These are phyloP conservation scores for Anthonomus grandis DNA, from an alignment of 1,140 invertebrate species.

Conservation along the genomic window DNA sequence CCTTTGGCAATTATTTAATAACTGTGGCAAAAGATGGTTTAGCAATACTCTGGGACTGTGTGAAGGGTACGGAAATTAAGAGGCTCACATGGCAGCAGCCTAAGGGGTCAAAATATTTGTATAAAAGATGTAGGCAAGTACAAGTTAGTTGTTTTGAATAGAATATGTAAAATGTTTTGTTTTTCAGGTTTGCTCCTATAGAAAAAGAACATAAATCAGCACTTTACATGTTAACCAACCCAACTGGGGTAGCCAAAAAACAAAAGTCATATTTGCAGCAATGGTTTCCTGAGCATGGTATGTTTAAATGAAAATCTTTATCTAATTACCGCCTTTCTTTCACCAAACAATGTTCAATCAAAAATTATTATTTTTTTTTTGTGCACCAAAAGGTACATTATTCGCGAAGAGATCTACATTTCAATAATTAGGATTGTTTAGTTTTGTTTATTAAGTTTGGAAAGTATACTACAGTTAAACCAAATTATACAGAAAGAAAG, in stretches of 20 bases:
- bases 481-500: too few relatives aligned
- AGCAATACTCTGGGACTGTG: constrained; percentile 74
- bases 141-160: not conserved
- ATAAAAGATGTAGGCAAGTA: constrained; percentile 72
- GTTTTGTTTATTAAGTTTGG: too few relatives aligned
- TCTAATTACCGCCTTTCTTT: too few relatives aligned
- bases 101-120: constrained; percentile 73
- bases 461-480: too few relatives aligned
- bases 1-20: constrained; percentile 68
- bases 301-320: not conserved
- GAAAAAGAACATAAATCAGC: constrained; percentile 64
- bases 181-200: constrained; percentile 65
- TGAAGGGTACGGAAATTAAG: constrained; percentile 59
- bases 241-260: constrained; percentile 63
- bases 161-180: not conserved
- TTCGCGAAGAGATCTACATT: too few relatives aligned
- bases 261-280: constrained; percentile 69
- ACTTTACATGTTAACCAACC: constrained; percentile 81
- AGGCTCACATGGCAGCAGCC: constrained; percentile 73
- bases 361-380: too few relatives aligned
- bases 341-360: too few relatives aligned
- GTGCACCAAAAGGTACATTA: too few relatives aligned
- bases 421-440: too few relatives aligned
- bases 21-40: constrained; percentile 86
- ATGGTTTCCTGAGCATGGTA: constrained; percentile 62